Evolutionary conservation across 1,140 invertebrate species (phyloP), one percentile per base, ranked within the genome.

Genomic region (Eupristina koningsbergeri): DNA sequence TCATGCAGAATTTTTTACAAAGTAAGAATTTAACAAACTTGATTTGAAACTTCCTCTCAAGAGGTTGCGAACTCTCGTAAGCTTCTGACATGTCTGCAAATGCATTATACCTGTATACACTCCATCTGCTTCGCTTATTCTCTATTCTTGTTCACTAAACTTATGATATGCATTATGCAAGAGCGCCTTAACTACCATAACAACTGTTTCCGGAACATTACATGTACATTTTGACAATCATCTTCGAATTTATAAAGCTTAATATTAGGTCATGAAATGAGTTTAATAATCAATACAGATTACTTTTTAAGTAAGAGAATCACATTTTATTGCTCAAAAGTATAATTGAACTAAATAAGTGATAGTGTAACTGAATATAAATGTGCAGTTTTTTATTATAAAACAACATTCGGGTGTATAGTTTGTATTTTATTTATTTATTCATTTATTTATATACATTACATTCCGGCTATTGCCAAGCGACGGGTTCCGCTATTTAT

Each of bases 1-100:
- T 22, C 15, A 39, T 13, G 17, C 34, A 19, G 34, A n/a, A 3
- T 17, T 67, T 67, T 36, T 58, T 58, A 58, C 26, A 58, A 67
- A 36, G 64, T 67, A 34, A 67, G n/a, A 67, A 15, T 67, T 34
- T 36, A n/a, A 67, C 64, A 67, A 67, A 67, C 64, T 67, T 67
- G 64, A 67, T 67, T 58, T 36, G 64, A 36, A 67, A 34, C 29
- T 67, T 67, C 64, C 17, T 67, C 64, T 67, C 64, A 39, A 67
- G 64, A 67, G 67, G 19, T 41, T 71, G 41, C 36, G 15, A 31
- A 26, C 41, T 71, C 31, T 71, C 67, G 36, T 71, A 71, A 67
- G 67, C 67, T 71, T 41, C 67, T 41, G 67, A 71, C 67, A 41
- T 41, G 36, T 41, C 36, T 41, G 7, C 67, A 26, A 71, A 71